Evolutionary conservation across 1,140 invertebrate species (phyloP), one percentile per base, ranked within the genome.

Genomic region (Achroia grisella): DNA sequence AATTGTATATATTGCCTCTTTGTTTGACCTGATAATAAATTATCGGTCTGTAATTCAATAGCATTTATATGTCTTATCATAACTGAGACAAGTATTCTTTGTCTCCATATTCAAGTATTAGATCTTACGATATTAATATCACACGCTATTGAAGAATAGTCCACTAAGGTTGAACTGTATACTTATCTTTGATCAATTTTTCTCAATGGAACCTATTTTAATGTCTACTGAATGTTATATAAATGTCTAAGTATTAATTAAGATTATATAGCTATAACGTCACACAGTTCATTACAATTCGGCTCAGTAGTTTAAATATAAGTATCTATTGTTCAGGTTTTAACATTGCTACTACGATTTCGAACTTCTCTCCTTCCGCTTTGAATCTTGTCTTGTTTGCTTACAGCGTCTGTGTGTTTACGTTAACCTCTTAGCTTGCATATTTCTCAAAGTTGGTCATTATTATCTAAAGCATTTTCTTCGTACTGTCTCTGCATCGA

Each of bases 371-470:
- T 37, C n/a, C 35, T 37, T 11, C 10, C 13, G 35, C 35, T 37
- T 37, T 27, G 12, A 17, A 27, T 14, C 28, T 35, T 44, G 31
- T 49, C 0, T 51, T 34, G n/a, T 32, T 28, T 44, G 54, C 52
- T 63, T 63, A 12, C 11, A 39, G 29, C 11, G 9, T 42, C 33
- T 10, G 37, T 56, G 35, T 52, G 30, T 54, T 44, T 41, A 32
- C 6, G 10, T 48, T 52, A 33, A 27, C 17, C 45, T 56, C 39
- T 52, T 32, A 30, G 56, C 53, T 58, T 67, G 29, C 43, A 49
- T 56, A 63, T 76, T 72, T 74, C 77, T 81, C 79, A 80, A 84
- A 81, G 77, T 84, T 84, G 77, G 80, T 81, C 49, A 51, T 51
- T 61, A 23, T 23, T 23, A 23, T 13, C 39, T 35, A 8, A 33